These are phyloP conservation scores for Oncorhynchus masou DNA, from an alignment of 2,113 vertebrate genomes.

Conservation along the genomic window DNA sequence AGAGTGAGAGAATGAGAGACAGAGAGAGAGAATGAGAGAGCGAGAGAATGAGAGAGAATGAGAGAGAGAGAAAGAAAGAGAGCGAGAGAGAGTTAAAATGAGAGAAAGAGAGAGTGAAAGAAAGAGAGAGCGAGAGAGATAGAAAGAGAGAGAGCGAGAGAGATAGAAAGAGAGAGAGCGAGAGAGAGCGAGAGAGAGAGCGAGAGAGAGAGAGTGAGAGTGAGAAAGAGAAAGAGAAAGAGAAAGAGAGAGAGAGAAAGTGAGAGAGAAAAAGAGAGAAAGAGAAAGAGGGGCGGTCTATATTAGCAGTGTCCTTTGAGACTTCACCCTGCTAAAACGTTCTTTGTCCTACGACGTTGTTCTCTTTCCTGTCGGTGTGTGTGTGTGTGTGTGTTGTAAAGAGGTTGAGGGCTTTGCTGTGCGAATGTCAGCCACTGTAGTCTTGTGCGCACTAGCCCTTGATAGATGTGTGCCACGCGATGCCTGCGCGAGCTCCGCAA, in stretches of 20 bases:
- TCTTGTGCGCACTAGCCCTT: slow-evolving; percentile 34
- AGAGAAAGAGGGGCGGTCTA: slow-evolving; percentile 4
- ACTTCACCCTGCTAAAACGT: slow-evolving; percentile 18
- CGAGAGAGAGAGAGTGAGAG: neutral
- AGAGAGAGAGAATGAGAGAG: slow-evolving; percentile 13
- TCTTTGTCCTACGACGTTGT: slow-evolving; percentile 15
- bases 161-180: too few relatives aligned
- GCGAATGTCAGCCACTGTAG: slow-evolving; percentile 20
- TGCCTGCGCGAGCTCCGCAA: slow-evolving; percentile 33
- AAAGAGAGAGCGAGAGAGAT: neutral
- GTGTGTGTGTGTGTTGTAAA: slow-evolving; percentile 18
- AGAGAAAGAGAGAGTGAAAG: neutral
- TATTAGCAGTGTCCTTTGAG: slow-evolving; percentile 7
- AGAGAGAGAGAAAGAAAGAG: too few relatives aligned
- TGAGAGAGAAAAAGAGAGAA: slow-evolving; percentile 5
- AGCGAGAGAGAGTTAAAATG: too few relatives aligned
- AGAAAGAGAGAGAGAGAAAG: slow-evolving; percentile 15
- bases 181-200: too few relatives aligned
- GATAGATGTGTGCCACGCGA: slow-evolving; percentile 60
- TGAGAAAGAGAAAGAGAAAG: neutral
- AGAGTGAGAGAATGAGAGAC: slow-evolving; percentile 23
- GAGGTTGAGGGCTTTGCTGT: neutral
- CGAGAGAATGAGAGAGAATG: neutral
- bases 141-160: too few relatives aligned
- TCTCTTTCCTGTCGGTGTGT: slow-evolving; percentile 31